These are phyloP conservation scores for Microplitis deprimator DNA, from an alignment of 2,888 invertebrate genomes.

Conservation along the genomic window DNA sequence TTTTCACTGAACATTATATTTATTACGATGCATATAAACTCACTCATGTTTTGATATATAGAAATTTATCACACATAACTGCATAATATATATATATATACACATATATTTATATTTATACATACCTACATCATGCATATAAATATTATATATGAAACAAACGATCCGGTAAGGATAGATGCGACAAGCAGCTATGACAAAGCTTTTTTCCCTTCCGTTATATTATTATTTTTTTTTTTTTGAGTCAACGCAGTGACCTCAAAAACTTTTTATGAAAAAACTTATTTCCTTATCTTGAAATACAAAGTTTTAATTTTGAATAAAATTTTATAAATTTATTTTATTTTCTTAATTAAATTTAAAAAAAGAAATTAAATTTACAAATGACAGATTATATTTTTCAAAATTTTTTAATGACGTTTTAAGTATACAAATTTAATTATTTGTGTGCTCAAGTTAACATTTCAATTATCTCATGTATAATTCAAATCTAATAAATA, in stretches of 20 bases:
- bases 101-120: background rate
- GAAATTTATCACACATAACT: constrained; percentile 1
- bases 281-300: background rate
- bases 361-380: background rate
- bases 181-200: constrained; percentile 26
- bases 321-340: background rate
- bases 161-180: constrained; percentile 13
- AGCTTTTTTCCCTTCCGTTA: constrained; percentile 15
- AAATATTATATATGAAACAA: constrained; percentile 23
- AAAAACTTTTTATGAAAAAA: background rate
- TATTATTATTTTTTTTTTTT: constrained; percentile 1
- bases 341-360: background rate
- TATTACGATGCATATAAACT: background rate
- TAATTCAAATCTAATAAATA: background rate
- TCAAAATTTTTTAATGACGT: no score
- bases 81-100: constrained; percentile 12
- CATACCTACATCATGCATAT: background rate
- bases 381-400: no score
- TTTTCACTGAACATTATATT: constrained; percentile 7
- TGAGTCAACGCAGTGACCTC: constrained; percentile 23
- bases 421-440: background rate
- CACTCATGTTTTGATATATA: background rate
- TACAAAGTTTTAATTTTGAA: background rate
- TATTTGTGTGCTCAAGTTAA: background rate
- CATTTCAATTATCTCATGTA: background rate